These are phyloP conservation scores for Archilochus colubris DNA, from an alignment of 2,113 vertebrate species.

Conservation along the genomic window DNA sequence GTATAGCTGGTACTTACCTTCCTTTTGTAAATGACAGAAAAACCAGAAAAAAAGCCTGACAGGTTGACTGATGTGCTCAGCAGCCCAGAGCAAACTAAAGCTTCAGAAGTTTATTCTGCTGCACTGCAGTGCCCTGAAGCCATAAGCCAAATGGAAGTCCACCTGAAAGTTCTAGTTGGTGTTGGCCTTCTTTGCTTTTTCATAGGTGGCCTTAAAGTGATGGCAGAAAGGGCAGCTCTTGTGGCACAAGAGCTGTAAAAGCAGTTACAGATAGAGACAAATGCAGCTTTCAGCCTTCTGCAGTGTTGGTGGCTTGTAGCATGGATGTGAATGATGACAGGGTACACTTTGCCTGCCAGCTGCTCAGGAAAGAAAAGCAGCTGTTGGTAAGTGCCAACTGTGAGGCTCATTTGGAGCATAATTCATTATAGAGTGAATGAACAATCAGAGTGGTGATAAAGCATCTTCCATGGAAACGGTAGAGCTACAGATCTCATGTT, in stretches of 20 bases:
- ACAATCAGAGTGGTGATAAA: neutral
- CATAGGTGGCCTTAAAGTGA: neutral
- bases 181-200: neutral
- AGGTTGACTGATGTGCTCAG: neutral
- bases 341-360: neutral
- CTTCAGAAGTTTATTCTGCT: neutral
- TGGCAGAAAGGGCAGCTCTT: neutral
- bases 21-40: neutral
- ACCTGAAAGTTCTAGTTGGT: neutral
- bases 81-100: neutral
- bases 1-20: neutral
- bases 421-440: neutral
- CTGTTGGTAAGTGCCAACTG: neutral
- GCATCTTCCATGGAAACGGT: neutral
- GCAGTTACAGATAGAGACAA: neutral
- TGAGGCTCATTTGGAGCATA: neutral
- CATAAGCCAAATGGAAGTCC: neutral
- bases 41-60: neutral
- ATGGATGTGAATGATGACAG: neutral
- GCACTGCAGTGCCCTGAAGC: neutral
- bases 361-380: neutral
- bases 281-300: neutral
- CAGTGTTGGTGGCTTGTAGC: rapidly evolving
- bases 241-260: neutral
- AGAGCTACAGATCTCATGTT: neutral